Evolutionary conservation across 2,888 invertebrate species (phyloP), one percentile per base, ranked within the genome.

Genomic region (Drosophila diplacantha): DNA sequence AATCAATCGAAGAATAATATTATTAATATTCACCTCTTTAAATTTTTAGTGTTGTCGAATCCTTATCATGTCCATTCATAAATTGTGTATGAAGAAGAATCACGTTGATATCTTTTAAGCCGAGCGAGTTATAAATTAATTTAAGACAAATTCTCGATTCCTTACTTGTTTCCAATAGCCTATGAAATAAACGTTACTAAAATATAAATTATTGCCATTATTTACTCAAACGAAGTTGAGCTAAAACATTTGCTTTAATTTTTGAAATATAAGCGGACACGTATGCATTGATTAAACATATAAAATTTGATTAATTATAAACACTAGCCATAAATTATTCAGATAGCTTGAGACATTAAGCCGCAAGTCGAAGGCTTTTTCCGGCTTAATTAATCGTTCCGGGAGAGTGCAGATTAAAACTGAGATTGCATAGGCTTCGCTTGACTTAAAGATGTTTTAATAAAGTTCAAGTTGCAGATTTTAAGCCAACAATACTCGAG

Each of bases 401-500:
- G 14, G 29, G 20, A 20, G 14, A 46, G 5, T 14, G 29, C 18
- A 20, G 44, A 31, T 32, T 46, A 31, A 46, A 20, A 20, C 18
- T 31, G 9, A 20, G 44, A 18, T 46, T 20, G 18, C 44, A 14
- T 46, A 32, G 31, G 14, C 5, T 46, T 11, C 1, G 9, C 22
- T 38, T 3, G 14, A 50, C 12, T 18, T 38, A 2, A 26, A 11
- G 14, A 38, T 26, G 38, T 50, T 50, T 38, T 38, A 26, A 49
- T 24, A 34, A 24, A 35, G 32, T 43, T 35, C 24, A 43, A 38
- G 52, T 29, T 38, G 54, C 38, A 39, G 39, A n/a, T 14, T 31
- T 31, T 29, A 8, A 31, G 34, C 34, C 22, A n/a, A 14, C 35
- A 37, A 43, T 12, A 18, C 58, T 22, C 8, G 34, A 24, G n/a